phyloP scores from a whole-genome alignment of 2,113 vertebrate genomes.

The Sylvia atricapilla region DNA sequence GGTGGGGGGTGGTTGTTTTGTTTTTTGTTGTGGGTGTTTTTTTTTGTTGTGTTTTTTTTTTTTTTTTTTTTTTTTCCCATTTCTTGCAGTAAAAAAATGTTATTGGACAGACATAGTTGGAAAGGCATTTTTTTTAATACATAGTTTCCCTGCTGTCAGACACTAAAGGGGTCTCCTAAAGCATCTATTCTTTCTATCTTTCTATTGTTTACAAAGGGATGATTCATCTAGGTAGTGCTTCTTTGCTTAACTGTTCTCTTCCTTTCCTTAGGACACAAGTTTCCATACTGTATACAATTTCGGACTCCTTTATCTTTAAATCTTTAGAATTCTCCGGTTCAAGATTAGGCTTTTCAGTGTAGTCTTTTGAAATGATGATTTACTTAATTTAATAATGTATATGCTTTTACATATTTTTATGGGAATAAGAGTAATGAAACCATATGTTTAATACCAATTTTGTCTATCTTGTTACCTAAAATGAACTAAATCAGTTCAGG shows the following conservation, averaged over 20 bases:
- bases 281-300: background rate
- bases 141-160: background rate
- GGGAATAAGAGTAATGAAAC: background rate
- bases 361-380: background rate
- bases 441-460: background rate
- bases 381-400: background rate
- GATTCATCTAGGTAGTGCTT: background rate
- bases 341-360: background rate
- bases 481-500: background rate
- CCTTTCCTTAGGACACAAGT: background rate
- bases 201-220: background rate
- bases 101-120: background rate
- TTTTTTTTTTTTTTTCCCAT: background rate
- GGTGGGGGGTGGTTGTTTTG: no score
- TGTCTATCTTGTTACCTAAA: background rate
- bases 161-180: background rate
- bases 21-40: background rate
- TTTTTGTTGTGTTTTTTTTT: background rate
- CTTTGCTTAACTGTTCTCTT: background rate
- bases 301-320: background rate
- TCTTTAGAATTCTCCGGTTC: background rate
- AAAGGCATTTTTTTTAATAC: rapidly evolving
- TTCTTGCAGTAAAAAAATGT: background rate
- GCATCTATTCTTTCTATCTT: background rate
- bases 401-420: background rate